Conservation (phyloP, 2,888 invertebrate genomes). For the Allygus modestus region DNA sequence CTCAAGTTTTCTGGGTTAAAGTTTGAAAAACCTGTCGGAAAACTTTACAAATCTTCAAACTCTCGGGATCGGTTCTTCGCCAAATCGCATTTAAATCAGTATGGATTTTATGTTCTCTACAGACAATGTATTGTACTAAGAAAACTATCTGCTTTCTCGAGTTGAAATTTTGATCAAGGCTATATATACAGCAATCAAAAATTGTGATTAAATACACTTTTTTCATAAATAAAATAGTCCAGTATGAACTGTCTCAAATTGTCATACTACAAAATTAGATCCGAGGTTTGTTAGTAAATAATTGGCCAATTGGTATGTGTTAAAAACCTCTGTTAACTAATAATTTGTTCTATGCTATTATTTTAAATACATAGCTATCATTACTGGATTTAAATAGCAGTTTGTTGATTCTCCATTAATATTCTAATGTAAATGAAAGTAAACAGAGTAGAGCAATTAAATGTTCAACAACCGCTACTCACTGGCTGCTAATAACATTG, state of each 20-base stretch:
- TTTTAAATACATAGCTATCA: not conserved
- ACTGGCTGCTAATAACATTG: constrained; percentile 3
- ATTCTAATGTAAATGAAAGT: not conserved
- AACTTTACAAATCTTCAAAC: constrained; percentile 43
- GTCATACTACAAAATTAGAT: too few species aligned
- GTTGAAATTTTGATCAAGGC: too few species aligned
- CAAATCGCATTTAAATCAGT: constrained; percentile 16
- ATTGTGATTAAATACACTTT: too few species aligned
- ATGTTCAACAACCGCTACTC: not conserved
- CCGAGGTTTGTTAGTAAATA: too few species aligned
- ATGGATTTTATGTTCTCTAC: not conserved
- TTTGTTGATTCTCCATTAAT: not conserved
- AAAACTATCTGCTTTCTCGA: too few species aligned
- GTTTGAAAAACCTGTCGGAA: constrained; percentile 37
- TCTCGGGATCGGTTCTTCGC: constrained; percentile 5
- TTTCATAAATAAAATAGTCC: too few species aligned
- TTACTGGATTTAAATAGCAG: too few species aligned
- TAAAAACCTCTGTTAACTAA: too few species aligned
- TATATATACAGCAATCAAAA: too few species aligned
- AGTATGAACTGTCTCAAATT: too few species aligned
- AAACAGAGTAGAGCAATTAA: not conserved
- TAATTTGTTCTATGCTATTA: too few species aligned
- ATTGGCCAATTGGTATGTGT: too few species aligned
- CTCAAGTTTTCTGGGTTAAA: not conserved
- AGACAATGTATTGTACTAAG: not conserved